These are phyloP conservation scores for Steinernema feltiae DNA, from an alignment of 1,140 invertebrate genomes.

Conservation along the genomic window DNA sequence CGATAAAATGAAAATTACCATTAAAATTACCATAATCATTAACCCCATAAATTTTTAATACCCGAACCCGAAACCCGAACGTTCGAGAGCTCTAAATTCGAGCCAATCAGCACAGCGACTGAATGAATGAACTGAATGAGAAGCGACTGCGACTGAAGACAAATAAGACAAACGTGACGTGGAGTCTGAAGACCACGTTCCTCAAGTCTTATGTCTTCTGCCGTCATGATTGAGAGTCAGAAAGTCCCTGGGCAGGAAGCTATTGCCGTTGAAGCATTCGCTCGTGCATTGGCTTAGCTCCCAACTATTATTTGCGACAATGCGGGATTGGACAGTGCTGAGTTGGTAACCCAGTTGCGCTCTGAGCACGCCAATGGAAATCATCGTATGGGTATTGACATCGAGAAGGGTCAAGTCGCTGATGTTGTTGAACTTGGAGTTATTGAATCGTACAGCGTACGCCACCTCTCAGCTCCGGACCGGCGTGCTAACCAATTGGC, in stretches of 20 bases:
- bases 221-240: slow-evolving; percentile 74
- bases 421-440: slow-evolving; percentile 85
- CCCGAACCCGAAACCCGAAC: no score
- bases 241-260: slow-evolving; percentile 85
- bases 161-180: no score
- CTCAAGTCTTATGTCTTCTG: slow-evolving; percentile 92
- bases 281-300: slow-evolving; percentile 75
- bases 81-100: no score
- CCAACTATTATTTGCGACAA: slow-evolving; percentile 96
- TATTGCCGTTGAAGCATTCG: slow-evolving; percentile 92
- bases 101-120: no score
- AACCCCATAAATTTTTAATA: no score
- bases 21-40: no score
- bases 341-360: slow-evolving; percentile 79
- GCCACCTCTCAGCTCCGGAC: no score
- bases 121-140: no score
- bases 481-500: no score
- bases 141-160: no score
- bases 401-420: slow-evolving; percentile 57
- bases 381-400: slow-evolving; percentile 71
- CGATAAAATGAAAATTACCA: no score
- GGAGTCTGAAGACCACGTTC: no score
- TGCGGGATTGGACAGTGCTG: slow-evolving; percentile 93
- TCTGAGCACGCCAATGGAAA: slow-evolving; percentile 78
- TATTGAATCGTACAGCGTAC: slow-evolving; percentile 92